phyloP scores from a whole-genome alignment of 2,797 vertebrate genomes.

The Emydoidea blandingii region DNA sequence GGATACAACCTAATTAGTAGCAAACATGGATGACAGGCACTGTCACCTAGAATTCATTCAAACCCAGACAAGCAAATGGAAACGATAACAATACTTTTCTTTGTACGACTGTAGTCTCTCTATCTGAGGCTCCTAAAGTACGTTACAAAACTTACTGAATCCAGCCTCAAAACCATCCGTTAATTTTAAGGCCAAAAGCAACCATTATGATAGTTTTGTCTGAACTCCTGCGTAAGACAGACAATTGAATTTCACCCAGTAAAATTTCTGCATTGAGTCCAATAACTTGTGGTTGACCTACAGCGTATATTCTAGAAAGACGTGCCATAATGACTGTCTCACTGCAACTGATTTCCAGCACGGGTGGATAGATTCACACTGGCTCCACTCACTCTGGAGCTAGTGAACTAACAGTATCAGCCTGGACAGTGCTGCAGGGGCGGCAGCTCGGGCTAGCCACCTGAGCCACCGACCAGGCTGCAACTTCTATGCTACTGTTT shows the following conservation, averaged over 20 bases:
- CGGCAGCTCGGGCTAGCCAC: too few relatives aligned
- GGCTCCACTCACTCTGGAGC: too few relatives aligned
- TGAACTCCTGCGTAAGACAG: background rate
- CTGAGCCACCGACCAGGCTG: too few relatives aligned
- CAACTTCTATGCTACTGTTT: too few relatives aligned
- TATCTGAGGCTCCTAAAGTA: background rate
- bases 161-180: background rate
- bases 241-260: background rate
- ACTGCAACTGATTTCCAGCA: background rate
- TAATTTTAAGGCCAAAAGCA: background rate
- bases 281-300: background rate
- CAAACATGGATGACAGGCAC: background rate
- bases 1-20: background rate
- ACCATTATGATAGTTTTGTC: background rate
- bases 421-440: too few relatives aligned
- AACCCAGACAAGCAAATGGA: background rate
- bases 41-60: background rate
- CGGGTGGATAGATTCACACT: too few relatives aligned
- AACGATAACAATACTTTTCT: background rate
- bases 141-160: background rate
- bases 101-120: background rate
- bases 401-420: too few relatives aligned
- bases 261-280: background rate
- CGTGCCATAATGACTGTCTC: background rate
- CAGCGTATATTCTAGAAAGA: background rate